A percentile compares a stretch with the other conserved stretches of the same genome.
These are phyloP conservation scores for Caenorhabditis doughertyi DNA, from an alignment of 2,888 invertebrate genomes.

Conservation along the genomic window DNA sequence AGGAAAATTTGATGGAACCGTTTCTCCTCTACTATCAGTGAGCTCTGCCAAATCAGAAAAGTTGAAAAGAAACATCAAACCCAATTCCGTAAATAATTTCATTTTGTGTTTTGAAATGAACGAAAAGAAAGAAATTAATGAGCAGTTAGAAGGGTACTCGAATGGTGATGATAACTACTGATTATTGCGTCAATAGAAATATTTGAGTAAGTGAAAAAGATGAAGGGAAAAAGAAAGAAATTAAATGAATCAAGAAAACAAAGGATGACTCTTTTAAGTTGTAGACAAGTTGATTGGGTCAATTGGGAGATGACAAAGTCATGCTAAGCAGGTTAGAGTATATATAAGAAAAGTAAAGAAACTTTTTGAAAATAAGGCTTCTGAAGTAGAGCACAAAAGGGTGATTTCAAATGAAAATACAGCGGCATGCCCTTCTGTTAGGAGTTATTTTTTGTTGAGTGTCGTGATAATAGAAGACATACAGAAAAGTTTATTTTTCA, in stretches of 20 bases:
- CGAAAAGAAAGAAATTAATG: constrained; percentile 1
- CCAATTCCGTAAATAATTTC: background rate
- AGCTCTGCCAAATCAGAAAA: background rate
- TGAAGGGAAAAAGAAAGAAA: background rate
- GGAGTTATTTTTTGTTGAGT: too few species aligned
- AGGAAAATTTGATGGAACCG: too few species aligned
- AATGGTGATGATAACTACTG: constrained; percentile 25
- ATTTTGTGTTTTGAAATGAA: constrained; percentile 8
- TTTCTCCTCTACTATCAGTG: too few species aligned
- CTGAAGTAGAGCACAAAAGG: too few species aligned
- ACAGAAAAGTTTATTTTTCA: too few species aligned
- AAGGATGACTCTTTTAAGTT: background rate
- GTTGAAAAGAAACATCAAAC: background rate
- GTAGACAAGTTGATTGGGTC: constrained; percentile 1
- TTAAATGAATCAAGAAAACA: background rate
- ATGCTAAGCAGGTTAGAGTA: background rate
- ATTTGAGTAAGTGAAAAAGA: too few species aligned
- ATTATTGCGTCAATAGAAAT: constrained; percentile 40
- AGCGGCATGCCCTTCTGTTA: too few species aligned
- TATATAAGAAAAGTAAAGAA: background rate
- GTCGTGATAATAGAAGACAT: too few species aligned
- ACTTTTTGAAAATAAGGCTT: too few species aligned
- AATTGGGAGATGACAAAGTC: background rate
- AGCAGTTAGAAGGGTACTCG: constrained; percentile 7
- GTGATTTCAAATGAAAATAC: too few species aligned